A percentile compares a stretch with the other conserved stretches of the same genome.
These are phyloP conservation scores for Perccottus glenii DNA, from an alignment of 2,113 vertebrate genomes.

Conservation along the genomic window DNA sequence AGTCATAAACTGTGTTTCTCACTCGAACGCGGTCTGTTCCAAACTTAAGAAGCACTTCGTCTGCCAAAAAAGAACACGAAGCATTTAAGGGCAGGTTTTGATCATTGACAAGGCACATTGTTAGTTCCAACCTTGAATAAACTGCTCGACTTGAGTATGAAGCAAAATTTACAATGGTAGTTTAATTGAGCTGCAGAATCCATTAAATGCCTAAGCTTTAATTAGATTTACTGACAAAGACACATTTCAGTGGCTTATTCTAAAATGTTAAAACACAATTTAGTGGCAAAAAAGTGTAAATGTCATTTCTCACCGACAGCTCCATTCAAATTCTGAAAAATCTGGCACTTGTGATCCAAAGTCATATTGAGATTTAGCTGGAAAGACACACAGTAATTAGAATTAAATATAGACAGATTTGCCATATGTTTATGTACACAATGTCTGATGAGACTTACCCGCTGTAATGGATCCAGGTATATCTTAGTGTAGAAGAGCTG, in stretches of 20 bases:
- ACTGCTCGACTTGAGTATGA: background rate
- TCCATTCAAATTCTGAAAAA: constrained; percentile 96
- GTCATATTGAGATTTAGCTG: constrained; percentile 92
- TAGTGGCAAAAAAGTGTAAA: constrained; percentile 6
- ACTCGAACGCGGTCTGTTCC: constrained; percentile 88
- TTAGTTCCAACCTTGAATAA: background rate
- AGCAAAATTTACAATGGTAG: background rate
- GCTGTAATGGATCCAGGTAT: constrained; percentile 87
- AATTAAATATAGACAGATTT: background rate
- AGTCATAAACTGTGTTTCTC: constrained; percentile 90
- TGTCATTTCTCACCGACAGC: constrained; percentile 86
- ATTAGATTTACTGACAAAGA: background rate
- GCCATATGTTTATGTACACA: constrained; percentile 1
- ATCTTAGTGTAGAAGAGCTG: constrained; percentile 98
- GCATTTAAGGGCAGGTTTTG: constrained; percentile 36
- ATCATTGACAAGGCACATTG: constrained; percentile 16
- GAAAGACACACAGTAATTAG: constrained; percentile 43
- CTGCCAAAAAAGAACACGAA: constrained; percentile 75
- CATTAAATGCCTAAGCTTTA: background rate
- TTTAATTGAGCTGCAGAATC: background rate
- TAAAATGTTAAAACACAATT: constrained; percentile 5
- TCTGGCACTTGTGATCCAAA: constrained; percentile 94
- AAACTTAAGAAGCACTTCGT: constrained; percentile 95
- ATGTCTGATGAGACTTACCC: constrained; percentile 68
- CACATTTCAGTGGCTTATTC: constrained; percentile 1